Base-by-base conservation (phyloP, 2,888 invertebrate genomes). In the Morpho helenor region DNA sequence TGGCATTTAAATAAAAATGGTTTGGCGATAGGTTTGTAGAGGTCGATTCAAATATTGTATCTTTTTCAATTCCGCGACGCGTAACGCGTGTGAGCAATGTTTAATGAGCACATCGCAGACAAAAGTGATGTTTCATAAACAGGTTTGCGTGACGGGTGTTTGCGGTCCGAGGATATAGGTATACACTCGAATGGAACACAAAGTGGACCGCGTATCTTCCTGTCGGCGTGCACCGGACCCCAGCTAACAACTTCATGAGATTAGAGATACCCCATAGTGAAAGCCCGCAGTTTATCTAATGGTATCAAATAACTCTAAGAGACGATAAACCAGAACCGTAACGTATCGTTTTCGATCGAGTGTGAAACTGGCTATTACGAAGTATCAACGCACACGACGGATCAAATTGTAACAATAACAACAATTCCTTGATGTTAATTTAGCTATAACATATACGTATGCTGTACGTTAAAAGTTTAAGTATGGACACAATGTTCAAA, bases 151-250 rank as follows among this genome's bases (percentile, higher is more conserved):
- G 77, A 65, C 69, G 74, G 70, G 71, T 77, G 84, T 82, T 82
- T 87, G 86, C 80, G 88, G 88, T 87, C 79, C 74, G 76, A 73
- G 68, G 77, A 75, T 74, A 48, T 54, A 42, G 48, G 73, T 75
- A 73, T 74, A 79, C 78, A 80, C 78, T 78, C 74, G 77, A 75
- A 61, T 72, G 80, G 66, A 80, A 79, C 84, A 80, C 85, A 82
- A 84, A 87, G 80, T 76, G 58, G 60, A 57, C 63, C 61, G 61
- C 59, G 62, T 59, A 56, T 58, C 64, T 64, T 65, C 63, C 64
- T 63, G 66, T 59, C 51, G 31, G 31, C 61, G 49, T 45, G 41
- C 61, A 51, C 44, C 47, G 43, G 49, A 49, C 59, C 56, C 57
- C 43, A 62, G 65, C 62, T 62, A 65, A 31, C 31, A 31, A 66